A percentile compares a stretch with the other conserved stretches of the same genome.
phyloP scores from a whole-genome alignment of 2,797 vertebrate genomes.

The Semaprochilodus insignis region DNA sequence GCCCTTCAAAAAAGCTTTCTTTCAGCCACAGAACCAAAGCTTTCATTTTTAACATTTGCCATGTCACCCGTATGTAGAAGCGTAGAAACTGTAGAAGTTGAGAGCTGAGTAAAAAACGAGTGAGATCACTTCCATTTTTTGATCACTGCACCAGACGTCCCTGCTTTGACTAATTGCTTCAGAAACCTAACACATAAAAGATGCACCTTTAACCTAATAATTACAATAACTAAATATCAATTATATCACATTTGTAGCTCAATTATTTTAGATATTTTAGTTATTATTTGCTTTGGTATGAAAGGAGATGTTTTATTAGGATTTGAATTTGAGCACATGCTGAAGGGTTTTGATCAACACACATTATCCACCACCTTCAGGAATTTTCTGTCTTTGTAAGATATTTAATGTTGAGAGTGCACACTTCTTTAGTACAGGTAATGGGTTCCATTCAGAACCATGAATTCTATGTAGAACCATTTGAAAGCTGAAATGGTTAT shows the following conservation, averaged over 20 bases:
- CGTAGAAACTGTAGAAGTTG: background rate
- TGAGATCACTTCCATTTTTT: constrained; percentile 3
- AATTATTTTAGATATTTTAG: background rate
- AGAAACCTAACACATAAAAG: background rate
- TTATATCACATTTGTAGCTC: background rate
- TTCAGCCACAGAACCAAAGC: background rate
- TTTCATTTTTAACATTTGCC: background rate
- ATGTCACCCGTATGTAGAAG: background rate
- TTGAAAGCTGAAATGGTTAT: too few species aligned
- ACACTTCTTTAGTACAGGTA: too few species aligned
- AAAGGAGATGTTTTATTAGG: background rate
- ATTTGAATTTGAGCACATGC: too few species aligned
- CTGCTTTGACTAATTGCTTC: background rate
- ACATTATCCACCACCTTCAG: too few species aligned
- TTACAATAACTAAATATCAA: background rate
- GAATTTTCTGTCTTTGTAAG: too few species aligned
- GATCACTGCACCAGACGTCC: background rate
- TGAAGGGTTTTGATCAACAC: too few species aligned
- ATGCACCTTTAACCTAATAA: background rate
- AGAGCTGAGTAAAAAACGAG: background rate
- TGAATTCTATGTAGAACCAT: too few species aligned
- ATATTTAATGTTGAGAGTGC: too few species aligned
- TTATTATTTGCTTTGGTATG: background rate
- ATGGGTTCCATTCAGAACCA: too few species aligned
- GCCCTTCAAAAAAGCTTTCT: constrained; percentile 53